Percentiles rank a stretch among this genome's conserved stretches.
These are phyloP conservation scores for Beaufortia kweichowensis DNA, from an alignment of 2,113 vertebrate genomes.

Conservation along the genomic window DNA sequence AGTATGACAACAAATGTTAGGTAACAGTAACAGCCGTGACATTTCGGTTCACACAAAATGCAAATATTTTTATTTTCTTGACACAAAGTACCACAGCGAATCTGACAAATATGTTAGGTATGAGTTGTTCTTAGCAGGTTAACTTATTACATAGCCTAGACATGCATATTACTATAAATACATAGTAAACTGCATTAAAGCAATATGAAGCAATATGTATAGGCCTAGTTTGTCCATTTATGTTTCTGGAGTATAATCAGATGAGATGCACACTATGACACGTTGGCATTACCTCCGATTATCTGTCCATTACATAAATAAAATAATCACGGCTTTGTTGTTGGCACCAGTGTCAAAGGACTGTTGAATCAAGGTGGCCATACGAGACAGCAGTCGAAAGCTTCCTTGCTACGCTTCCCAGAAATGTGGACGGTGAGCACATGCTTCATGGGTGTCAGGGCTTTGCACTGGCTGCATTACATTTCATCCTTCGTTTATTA, in stretches of 20 bases:
- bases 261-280: neutral
- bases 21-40: neutral
- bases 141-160: no score
- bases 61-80: neutral
- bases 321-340: neutral
- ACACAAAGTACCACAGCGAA: neutral
- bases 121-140: no score
- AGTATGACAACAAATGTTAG: neutral
- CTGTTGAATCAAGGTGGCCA: slow-evolving; percentile 49
- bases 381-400: neutral
- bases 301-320: neutral
- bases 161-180: no score
- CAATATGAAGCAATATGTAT: neutral
- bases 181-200: neutral
- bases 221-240: slow-evolving; percentile 1
- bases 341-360: slow-evolving; percentile 63
- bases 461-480: no score
- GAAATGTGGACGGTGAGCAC: slow-evolving; percentile 1
- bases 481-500: neutral
- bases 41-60: neutral
- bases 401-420: neutral
- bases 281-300: neutral
- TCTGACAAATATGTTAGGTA: neutral
- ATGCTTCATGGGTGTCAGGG: neutral
- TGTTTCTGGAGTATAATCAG: neutral